These are phyloP conservation scores for Muschampia plurimacula DNA, from an alignment of 2,888 invertebrate genomes.

Conservation along the genomic window DNA sequence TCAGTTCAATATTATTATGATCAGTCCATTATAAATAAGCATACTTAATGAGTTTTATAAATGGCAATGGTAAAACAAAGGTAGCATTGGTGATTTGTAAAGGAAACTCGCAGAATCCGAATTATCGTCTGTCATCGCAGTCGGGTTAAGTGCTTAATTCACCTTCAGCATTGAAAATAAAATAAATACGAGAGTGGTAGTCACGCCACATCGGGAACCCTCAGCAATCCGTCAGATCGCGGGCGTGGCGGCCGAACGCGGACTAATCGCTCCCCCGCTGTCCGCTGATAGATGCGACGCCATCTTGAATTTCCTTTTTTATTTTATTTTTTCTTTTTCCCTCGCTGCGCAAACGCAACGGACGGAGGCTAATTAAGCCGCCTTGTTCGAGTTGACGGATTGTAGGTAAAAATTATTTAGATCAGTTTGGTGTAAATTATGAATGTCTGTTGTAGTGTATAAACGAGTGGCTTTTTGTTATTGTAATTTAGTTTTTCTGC, in stretches of 20 bases:
- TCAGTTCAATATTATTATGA: no score
- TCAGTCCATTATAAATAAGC: no score
- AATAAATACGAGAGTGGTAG: constrained; percentile 48
- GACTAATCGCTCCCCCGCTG: constrained; percentile 71
- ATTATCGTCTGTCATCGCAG: constrained; percentile 39
- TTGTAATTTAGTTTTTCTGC: not conserved
- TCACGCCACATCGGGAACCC: constrained; percentile 51
- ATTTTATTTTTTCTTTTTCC: constrained; percentile 53
- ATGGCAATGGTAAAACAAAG: not conserved
- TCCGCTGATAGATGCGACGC: constrained; percentile 66
- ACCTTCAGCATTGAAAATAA: constrained; percentile 39
- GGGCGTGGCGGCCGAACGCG: constrained; percentile 66
- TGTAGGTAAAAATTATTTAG: constrained; percentile 48
- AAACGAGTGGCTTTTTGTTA: not conserved
- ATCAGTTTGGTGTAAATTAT: constrained; percentile 28
- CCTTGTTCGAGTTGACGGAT: constrained; percentile 59
- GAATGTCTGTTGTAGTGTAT: not conserved
- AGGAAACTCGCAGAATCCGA: constrained; percentile 24
- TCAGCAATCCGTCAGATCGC: constrained; percentile 52
- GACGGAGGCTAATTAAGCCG: constrained; percentile 57
- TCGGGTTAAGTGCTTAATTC: constrained; percentile 38
- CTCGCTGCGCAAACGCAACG: constrained; percentile 63
- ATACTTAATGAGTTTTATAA: not conserved
- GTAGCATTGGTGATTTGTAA: constrained; percentile 16
- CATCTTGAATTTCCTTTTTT: constrained; percentile 69